Evolutionary conservation across 2,888 invertebrate species (phyloP), one percentile per base, ranked within the genome.

Genomic region (Tribolium freemani): DNA sequence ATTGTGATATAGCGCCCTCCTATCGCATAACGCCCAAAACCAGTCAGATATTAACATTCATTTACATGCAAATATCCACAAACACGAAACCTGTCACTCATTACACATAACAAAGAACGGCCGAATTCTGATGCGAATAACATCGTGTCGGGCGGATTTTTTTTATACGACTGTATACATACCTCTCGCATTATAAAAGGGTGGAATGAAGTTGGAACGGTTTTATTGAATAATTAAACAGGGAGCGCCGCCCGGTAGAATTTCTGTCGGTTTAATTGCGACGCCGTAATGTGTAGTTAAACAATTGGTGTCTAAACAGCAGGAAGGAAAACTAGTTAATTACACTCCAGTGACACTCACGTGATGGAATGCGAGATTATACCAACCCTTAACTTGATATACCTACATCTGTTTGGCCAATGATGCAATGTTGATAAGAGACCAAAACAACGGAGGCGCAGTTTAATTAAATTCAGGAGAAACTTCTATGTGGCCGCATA

Each of bases 211-310:
- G 71, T 63, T 20, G 70, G 70, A 70, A 70, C 63, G 61, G 70
- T 79, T 80, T 77, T 77, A 80, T 80, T 80, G 80, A 81, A 81
- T 81, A 81, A 81, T 81, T 81, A 79, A 80, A 79, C 75, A 74
- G 77, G 80, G 78, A 73, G 73, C 71, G 75, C 76, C 76, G 73
- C 64, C 70, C 66, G 69, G 60, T 73, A 73, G 74, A 73, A 73
- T 76, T 77, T 77, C 76, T 79, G 77, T 76, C 77, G 75, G 76
- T 79, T 80, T 81, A 81, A 81, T 80, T 81, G 81, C 79, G 63
- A 71, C 75, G 75, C 75, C 77, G 78, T 80, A 80, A 75, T 79
- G 77, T 79, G 80, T 80, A 80, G 79, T 80, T 80, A 81, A 81
- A 81, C 81, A 81, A 82, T 80, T 78, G 78, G 77, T 80, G 75